Base-by-base conservation (phyloP, 2,888 invertebrate species). In the Brachypalpus laphriformis region DNA sequence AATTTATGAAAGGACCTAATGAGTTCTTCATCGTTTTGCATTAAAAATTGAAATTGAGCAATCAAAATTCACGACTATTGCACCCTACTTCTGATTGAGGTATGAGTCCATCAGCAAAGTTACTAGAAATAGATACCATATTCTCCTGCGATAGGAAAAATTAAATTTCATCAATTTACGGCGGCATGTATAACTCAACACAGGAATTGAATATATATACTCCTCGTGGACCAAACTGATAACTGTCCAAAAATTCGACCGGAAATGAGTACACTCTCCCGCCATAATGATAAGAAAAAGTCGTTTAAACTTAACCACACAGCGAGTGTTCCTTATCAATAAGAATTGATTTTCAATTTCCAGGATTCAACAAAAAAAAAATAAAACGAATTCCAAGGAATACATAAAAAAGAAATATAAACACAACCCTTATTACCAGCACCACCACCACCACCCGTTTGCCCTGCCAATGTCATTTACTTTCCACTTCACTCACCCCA, bases 261-360 rank as follows among this genome's bases (percentile, higher is more conserved):
- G 49, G 72, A 59, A 72, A 77, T 82, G 56, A 82, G 31, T 28
- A 66, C 54, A 57, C 59, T 47, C 37, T 8, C 57, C 22, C 51
- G 16, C n/a, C 37, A 45, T 34, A 77, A 57, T 74, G 78, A 83
- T 71, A 74, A 83, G 72, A 63, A 63, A 77, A 72, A 72, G 31
- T 45, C 57, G 54, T 61, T 59, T 70, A 61, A 68, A 61, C 18
- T 45, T 18, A 75, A 51, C 74, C 49, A 40, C 51, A 70, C 34
- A 59, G 25, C 31, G 47, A 66, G 63, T 71, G 75, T 66, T 71
- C 47, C 85, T 85, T 81, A 85, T 85, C 85, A 76, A 81, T 81
- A 34, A 65, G 56, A 85, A 82, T 83, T 85, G 83, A 85, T 85
- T 80, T 80, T 66, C 66, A 81, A 75, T 85, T 85, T 71, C 40